Evolutionary conservation across 2,113 vertebrate genomes (phyloP).

Genomic region (Mohoua ochrocephala): DNA sequence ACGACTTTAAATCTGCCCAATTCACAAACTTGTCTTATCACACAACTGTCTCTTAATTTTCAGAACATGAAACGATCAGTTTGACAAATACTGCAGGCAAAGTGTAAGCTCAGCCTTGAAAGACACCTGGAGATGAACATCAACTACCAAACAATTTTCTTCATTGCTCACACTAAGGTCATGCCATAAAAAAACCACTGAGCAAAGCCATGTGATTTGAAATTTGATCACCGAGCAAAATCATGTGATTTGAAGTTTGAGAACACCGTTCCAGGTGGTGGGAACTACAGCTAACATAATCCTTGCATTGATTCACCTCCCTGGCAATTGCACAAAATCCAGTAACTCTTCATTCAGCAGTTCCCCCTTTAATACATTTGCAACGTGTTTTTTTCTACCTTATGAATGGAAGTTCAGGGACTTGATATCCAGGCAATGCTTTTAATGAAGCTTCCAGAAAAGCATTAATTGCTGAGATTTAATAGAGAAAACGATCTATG

Average conservation of each 20-base stretch:
- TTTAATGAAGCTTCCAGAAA: neutral
- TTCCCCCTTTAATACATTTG: neutral
- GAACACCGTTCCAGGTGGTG: neutral
- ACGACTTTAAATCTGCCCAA: neutral
- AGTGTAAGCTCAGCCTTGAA: neutral
- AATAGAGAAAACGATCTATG: neutral
- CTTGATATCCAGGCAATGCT: neutral
- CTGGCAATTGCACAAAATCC: neutral
- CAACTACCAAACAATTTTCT: neutral
- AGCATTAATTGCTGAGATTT: neutral
- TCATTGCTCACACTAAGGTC: neutral
- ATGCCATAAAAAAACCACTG: neutral
- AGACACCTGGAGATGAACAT: neutral
- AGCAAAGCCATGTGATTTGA: neutral
- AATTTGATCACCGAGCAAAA: neutral
- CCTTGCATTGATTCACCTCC: neutral
- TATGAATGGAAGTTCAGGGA: neutral
- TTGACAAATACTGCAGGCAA: neutral
- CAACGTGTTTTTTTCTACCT: neutral
- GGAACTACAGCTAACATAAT: neutral
- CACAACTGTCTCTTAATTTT: neutral
- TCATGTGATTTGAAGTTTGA: neutral
- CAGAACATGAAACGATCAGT: rapidly evolving
- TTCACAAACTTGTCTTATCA: neutral
- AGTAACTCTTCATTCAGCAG: neutral